Evolutionary conservation across 2,888 invertebrate genomes (phyloP), one percentile per base, ranked within the genome.

Genomic region (Hecatera dysodea): DNA sequence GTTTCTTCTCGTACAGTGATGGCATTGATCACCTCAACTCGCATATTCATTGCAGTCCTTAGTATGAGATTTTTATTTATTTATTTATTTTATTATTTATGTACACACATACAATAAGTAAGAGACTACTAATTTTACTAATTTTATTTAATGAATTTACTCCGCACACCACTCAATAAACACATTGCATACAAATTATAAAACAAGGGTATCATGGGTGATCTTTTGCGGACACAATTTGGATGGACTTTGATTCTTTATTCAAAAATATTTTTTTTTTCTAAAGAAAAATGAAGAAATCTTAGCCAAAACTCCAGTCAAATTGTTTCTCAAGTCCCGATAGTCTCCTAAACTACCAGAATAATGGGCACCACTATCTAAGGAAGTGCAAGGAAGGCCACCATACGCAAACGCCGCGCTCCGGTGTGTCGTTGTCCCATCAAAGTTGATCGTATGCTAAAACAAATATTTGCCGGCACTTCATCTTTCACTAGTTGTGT

Each of bases 381-480:
- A 71, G 71, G 61, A 79, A 72, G 59, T 72, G 67, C 63, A 67
- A 57, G 39, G 46, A 42, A 29, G 69, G 67, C 36, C 65, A 44
- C 71, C 65, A 77, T 63, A 80, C 67, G 68, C 75, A 66, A 83
- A 83, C 71, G 48, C 44, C 71, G 57, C 19, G 22, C 27, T 12
- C 53, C n/a, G 7, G 48, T 71, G 80, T 70, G 76, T 75, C 81
- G 53, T 19, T 72, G 72, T 53, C 67, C 65, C 78, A 81, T 83
- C 80, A 76, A 83, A 85, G 75, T 72, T 67, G 76, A 75, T 78
- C 61, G 78, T 75, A 57, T 62, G 74, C 60, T 75, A 74, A 78
- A 84, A 82, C 80, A 83, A 83, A 86, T 83, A 81, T 85, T 86
- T 82, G 67, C 64, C 62, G 63, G 27, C 76, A 82, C 80, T 84